A percentile compares a stretch with the other conserved stretches of the same genome.
These are phyloP conservation scores for Trichogramma evanescens DNA, from an alignment of 2,888 invertebrate genomes.

Conservation along the genomic window DNA sequence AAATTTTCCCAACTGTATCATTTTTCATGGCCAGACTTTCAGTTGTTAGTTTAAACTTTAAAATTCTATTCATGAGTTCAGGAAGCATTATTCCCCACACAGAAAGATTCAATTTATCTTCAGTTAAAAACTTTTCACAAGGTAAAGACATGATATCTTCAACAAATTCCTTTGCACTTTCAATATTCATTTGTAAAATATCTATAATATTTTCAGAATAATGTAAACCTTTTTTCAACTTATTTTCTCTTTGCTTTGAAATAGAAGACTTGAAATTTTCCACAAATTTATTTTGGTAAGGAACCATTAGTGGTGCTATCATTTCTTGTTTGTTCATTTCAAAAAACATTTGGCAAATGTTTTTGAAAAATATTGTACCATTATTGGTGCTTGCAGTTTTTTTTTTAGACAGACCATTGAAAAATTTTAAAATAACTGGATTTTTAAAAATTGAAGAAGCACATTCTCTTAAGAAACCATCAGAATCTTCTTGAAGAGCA, in stretches of 20 bases:
- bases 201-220: slow-evolving; percentile 47
- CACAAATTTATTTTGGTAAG: slow-evolving; percentile 54
- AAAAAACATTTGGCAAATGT: slow-evolving; percentile 28
- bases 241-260: slow-evolving; percentile 38
- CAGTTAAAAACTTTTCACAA: slow-evolving; percentile 44
- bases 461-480: slow-evolving; percentile 30
- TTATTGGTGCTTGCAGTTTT: slow-evolving; percentile 29
- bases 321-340: slow-evolving; percentile 24
- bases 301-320: slow-evolving; percentile 38
- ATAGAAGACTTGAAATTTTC: slow-evolving; percentile 48
- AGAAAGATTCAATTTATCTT: slow-evolving; percentile 48
- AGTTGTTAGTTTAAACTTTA: no score
- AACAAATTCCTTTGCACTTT: slow-evolving; percentile 49
- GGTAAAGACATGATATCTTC: slow-evolving; percentile 45
- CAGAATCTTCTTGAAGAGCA: slow-evolving; percentile 15
- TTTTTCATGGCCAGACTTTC: slow-evolving; percentile 21
- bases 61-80: slow-evolving; percentile 50
- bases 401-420: slow-evolving; percentile 39
- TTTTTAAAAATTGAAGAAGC: slow-evolving; percentile 43
- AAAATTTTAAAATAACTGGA: slow-evolving; percentile 43
- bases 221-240: slow-evolving; percentile 40
- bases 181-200: slow-evolving; percentile 38
- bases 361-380: slow-evolving; percentile 38
- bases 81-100: slow-evolving; percentile 53
- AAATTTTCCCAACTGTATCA: slow-evolving; percentile 28